Conservation (phyloP, 92 coral and sea anemone genomes). For the Parazoanthus atlanticus region DNA sequence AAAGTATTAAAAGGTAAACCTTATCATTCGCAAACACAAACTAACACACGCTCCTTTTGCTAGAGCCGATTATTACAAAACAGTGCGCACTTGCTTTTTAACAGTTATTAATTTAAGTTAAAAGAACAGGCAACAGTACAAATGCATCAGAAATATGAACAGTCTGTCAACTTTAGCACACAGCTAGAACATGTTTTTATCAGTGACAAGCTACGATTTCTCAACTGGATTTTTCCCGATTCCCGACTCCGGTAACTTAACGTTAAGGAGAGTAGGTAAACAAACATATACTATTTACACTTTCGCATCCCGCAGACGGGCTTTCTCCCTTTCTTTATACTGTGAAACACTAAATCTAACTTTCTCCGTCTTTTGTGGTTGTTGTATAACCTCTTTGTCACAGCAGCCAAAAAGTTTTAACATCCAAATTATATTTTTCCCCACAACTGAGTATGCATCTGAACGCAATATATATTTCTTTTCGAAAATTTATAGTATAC, state of each 20-base stretch:
- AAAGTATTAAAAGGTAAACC: neutral
- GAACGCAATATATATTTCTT: too few species aligned
- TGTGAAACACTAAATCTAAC: neutral
- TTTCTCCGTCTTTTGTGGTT: neutral
- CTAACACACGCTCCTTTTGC: neutral
- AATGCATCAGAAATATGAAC: neutral
- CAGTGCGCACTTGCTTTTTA: neutral
- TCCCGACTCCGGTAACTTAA: neutral
- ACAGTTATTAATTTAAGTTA: neutral
- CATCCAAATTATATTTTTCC: neutral
- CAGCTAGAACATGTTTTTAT: neutral
- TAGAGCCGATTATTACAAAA: neutral
- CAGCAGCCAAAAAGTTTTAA: neutral
- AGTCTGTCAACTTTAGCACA: neutral
- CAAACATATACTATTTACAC: neutral
- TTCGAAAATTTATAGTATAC: neutral
- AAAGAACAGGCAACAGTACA: neutral
- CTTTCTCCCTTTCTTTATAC: neutral
- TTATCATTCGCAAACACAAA: neutral
- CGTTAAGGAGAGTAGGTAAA: neutral
- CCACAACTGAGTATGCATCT: too few species aligned
- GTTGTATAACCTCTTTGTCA: neutral
- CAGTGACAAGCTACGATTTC: neutral
- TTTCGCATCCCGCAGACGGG: neutral
- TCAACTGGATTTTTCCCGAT: neutral